Evolutionary conservation across 2,888 invertebrate species (phyloP).

Genomic region (Tryphoninae sp.): DNA sequence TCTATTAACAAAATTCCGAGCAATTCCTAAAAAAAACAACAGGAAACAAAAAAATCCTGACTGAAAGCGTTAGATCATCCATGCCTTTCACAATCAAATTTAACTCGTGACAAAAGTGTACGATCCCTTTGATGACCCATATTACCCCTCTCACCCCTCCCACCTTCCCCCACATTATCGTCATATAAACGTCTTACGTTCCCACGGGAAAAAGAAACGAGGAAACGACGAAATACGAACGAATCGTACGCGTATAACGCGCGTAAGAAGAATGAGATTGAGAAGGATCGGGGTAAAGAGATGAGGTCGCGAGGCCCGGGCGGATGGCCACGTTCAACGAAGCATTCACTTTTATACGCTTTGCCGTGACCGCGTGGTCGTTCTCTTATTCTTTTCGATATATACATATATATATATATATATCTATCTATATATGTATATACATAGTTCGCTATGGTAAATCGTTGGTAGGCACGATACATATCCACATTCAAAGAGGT

Average conservation of each 20-base stretch:
- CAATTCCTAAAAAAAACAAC: no score
- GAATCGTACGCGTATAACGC: conserved; percentile 21
- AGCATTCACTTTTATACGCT: conserved; percentile 66
- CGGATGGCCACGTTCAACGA: conserved; percentile 56
- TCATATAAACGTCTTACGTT: no score
- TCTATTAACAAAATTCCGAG: no score
- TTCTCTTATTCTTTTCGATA: conserved; percentile 7
- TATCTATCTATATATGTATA: neutral
- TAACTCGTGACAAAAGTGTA: no score
- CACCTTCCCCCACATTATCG: no score
- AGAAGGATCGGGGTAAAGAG: conserved; percentile 36
- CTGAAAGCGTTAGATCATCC: no score
- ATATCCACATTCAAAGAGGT: conserved; percentile 46
- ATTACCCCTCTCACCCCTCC: no score
- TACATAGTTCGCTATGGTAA: conserved; percentile 18
- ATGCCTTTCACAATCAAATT: no score
- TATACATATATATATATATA: conserved; percentile 13
- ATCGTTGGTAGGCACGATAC: conserved; percentile 32
- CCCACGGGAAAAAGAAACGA: neutral
- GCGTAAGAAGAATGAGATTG: conserved; percentile 40
- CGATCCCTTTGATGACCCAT: no score
- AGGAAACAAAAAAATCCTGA: no score
- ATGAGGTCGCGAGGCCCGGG: conserved; percentile 40
- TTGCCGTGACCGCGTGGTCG: conserved; percentile 45
- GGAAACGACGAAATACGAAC: conserved; percentile 3